Conservation (phyloP, 1,140 invertebrate genomes). For the Whitmania pigra region DNA sequence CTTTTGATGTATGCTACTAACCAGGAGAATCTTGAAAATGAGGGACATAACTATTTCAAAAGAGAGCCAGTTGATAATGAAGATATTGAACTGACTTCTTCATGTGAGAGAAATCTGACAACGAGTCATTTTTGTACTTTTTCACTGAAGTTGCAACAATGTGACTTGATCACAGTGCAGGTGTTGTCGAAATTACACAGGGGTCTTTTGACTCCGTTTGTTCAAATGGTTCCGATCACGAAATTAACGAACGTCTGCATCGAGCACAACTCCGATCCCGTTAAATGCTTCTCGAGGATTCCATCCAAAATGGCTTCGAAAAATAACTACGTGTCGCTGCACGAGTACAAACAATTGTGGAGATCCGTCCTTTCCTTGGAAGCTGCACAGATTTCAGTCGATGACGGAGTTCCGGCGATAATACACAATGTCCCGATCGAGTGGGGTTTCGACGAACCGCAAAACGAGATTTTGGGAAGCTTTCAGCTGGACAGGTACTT, state of each 20-base stretch:
- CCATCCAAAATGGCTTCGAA: not conserved
- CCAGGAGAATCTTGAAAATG: too few relatives aligned
- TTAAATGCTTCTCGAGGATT: slow-evolving; percentile 14
- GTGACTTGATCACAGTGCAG: not conserved
- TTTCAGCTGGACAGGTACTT: slow-evolving; percentile 1
- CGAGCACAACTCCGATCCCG: slow-evolving; percentile 16
- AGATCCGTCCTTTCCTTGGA: slow-evolving; percentile 33
- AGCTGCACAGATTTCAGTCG: slow-evolving; percentile 29
- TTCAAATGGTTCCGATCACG: slow-evolving; percentile 33
- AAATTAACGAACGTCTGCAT: slow-evolving; percentile 31
- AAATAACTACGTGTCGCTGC: not conserved
- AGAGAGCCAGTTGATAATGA: too few relatives aligned
- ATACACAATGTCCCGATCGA: slow-evolving; percentile 32
- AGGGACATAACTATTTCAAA: too few relatives aligned
- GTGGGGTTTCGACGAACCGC: not conserved
- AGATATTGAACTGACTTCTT: not conserved
- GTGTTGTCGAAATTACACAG: slow-evolving; percentile 2
- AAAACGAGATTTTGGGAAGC: not conserved
- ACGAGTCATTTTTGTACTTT: not conserved
- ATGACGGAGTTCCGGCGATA: slow-evolving; percentile 26
- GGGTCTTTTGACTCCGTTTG: slow-evolving; percentile 30
- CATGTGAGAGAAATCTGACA: not conserved
- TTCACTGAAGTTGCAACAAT: not conserved
- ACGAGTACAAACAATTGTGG: slow-evolving; percentile 32
- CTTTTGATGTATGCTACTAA: too few relatives aligned